These are phyloP conservation scores for Sipha maydis DNA, from an alignment of 2,888 invertebrate species.

Conservation along the genomic window DNA sequence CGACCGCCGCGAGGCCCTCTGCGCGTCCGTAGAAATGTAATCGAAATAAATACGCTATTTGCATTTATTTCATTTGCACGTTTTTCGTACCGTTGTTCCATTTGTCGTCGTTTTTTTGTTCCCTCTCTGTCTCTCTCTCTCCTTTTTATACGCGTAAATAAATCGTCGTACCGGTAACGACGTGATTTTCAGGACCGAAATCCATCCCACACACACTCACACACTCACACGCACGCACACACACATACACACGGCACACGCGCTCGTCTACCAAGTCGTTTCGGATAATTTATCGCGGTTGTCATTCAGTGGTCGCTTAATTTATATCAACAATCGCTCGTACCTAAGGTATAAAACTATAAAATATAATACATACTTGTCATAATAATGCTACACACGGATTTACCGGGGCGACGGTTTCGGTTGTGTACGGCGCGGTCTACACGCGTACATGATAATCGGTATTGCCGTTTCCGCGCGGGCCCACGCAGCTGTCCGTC, in stretches of 20 bases:
- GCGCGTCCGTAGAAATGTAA: background rate
- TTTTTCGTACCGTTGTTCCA: too few species aligned
- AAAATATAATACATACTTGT: background rate
- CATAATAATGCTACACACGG: background rate
- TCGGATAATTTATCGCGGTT: conserved; percentile 29
- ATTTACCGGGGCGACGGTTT: background rate
- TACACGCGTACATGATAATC: background rate
- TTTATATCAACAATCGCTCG: conserved; percentile 15
- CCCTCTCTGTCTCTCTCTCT: background rate
- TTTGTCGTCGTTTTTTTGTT: background rate
- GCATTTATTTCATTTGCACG: conserved; percentile 21
- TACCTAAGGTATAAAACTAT: background rate
- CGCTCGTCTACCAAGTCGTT: background rate
- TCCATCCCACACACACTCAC: background rate
- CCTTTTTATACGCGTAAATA: background rate
- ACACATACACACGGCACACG: too few species aligned
- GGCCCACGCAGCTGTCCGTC: background rate
- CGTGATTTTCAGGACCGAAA: background rate
- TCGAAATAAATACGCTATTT: conserved; percentile 14
- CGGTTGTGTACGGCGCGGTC: too few species aligned
- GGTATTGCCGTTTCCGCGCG: background rate
- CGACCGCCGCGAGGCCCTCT: background rate
- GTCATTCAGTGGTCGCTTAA: conserved; percentile 19
- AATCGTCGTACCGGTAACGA: conserved; percentile 38
- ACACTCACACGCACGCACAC: too few species aligned